Evolutionary conservation across 2,888 invertebrate genomes (phyloP).

Genomic region (Trachelus iudaicus): DNA sequence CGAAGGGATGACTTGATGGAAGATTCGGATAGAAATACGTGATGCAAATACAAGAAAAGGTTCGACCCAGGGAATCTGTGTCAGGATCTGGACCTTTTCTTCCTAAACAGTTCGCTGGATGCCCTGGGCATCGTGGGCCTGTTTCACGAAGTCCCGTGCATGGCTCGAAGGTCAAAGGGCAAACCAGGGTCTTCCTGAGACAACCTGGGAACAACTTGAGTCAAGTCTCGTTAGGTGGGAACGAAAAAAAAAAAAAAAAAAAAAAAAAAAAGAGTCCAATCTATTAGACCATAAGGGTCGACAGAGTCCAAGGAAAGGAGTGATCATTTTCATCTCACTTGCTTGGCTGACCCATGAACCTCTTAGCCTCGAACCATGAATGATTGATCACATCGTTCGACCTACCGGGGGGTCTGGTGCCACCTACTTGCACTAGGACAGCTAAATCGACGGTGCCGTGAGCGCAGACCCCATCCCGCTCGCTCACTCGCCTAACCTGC

Average conservation of each 20-base stretch:
- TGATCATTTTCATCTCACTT: not conserved
- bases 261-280: not conserved
- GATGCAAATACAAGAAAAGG: constrained; percentile 17
- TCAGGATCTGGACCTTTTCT: constrained; percentile 9
- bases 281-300: not conserved
- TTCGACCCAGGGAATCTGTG: constrained; percentile 13
- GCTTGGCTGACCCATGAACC: not conserved
- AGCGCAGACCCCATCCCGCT: constrained; percentile 21
- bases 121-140: not conserved
- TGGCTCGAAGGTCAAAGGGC: not conserved
- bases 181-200: not conserved
- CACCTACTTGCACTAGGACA: not conserved
- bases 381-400: constrained; percentile 22
- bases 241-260: not conserved
- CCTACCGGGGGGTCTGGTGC: constrained; percentile 2
- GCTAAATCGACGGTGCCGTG: constrained; percentile 19
- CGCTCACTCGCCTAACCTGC: constrained; percentile 1
- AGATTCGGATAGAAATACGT: constrained; percentile 22
- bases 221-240: not conserved
- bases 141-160: not conserved
- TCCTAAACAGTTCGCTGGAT: constrained; percentile 8
- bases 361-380: constrained; percentile 13
- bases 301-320: not conserved
- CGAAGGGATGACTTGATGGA: constrained; percentile 18
- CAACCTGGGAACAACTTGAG: too few relatives aligned